Base-by-base conservation (phyloP, 2,113 vertebrate genomes). In the Turdus rufiventris region DNA sequence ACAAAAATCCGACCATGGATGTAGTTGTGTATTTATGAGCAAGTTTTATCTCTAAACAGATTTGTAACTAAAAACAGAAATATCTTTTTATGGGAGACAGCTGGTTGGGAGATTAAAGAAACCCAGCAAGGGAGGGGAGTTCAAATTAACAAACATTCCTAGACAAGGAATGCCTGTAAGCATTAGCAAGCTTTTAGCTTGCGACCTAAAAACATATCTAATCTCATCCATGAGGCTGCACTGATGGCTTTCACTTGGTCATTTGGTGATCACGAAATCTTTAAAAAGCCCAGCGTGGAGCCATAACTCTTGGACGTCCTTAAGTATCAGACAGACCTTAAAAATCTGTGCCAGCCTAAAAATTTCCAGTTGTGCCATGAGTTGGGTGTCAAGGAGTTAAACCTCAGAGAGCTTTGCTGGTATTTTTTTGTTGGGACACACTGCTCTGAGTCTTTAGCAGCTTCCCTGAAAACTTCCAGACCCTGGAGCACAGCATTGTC, bases 1-100 rank as follows among this genome's bases (percentile, higher is more conserved):
- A 26, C 36, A n/a, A 54, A 70, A 62, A 3, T 15, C 18, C 9
- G 16, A 51, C 61, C 88, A 65, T 86, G 96, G 91, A 94, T 97
- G 96, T 74, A 96, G 96, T 96, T 97, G 96, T 97, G 96, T 98
- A 97, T 98, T 98, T 98, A 98, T 97, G 97, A 97, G 92, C 85
- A 95, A 97, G 95, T 98, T 98, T 97, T 98, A 97, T 98, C 97
- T 97, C 97, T 98, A 98, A 98, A 98, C 98, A 98, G 98, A 98
- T 98, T 98, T 98, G 97, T 98, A 98, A 98, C 97, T 98, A 98
- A 98, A 98, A 98, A 95, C 98, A 98, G 98, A 98, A 98, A 98
- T 98, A 97, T 98, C 97, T 98, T 98, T 98, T 98, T 98, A 98
- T 98, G 96, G 97, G 95, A 98, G 97, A 98, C 98, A 98, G 98